Evolutionary conservation across 2,113 vertebrate genomes (phyloP), one percentile per base, ranked within the genome.

Genomic region (Ursus arctos): DNA sequence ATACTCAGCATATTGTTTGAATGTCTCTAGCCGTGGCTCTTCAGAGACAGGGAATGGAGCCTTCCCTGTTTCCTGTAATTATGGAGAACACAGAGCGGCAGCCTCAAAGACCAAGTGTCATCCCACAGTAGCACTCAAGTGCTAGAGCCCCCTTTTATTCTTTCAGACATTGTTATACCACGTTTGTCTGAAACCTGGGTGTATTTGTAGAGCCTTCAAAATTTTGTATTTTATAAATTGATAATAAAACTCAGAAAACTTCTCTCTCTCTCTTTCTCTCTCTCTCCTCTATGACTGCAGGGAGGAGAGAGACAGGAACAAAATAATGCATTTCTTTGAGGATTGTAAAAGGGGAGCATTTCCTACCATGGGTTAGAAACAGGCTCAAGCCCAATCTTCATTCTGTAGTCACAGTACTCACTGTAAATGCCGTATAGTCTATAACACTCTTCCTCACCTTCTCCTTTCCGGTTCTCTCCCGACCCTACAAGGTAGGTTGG

Each of bases 201-300:
- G 83, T n/a, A 91, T 47, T 93, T 83, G 59, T 26, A 91, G 43
- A 92, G 11, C 33, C 51, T 91, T 36, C 19, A 92, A 94, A 84
- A 51, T 84, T 79, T 61, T 59, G 67, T 43, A 4, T 40, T 12
- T 53, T 15, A 40, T 8, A 15, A 74, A 57, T 49, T 1, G 22
- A 94, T 47, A 67, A 59, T 47, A 85, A 69, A 93, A 40, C 33
- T 67, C 19, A 51, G 31, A 76, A 88, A 77, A 86, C 19, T 80
- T 40, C 40, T 40, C 40, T 40, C 40, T 40, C 40, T 40, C 40
- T 40, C 40, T 40, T 11, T 81, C 36, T n/a, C 24, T 12, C 9
- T 77, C 10, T 79, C 4, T 65, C 40, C 67, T 77, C 72, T 61
- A 82, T 69, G 72, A 0, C 51, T 77, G 0, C 13, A 57, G 22